Evolutionary conservation across 2,888 invertebrate genomes (phyloP).

Genomic region (Disparrhopalites patrizii): DNA sequence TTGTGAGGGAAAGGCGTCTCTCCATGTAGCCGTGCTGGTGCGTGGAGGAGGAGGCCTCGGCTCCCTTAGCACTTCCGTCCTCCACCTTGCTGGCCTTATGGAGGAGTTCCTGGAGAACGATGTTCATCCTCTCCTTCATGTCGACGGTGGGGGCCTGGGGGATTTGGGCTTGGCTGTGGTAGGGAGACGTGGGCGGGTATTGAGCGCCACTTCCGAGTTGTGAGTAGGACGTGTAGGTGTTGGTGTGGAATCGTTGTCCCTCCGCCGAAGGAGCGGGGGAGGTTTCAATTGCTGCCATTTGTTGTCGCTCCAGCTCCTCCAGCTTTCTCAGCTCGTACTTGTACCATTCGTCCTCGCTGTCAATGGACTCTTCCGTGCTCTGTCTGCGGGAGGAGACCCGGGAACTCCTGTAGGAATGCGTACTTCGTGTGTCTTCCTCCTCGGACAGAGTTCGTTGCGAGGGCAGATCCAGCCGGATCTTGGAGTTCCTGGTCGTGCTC

Average conservation of each 20-base stretch:
- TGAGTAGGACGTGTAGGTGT: constrained; percentile 49
- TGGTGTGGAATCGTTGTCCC: constrained; percentile 19
- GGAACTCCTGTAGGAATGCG: constrained; percentile 82
- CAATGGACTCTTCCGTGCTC: constrained; percentile 88
- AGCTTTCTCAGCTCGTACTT: constrained; percentile 81
- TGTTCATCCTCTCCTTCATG: constrained; percentile 74
- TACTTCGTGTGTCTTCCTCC: constrained; percentile 80
- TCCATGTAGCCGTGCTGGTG: constrained; percentile 21
- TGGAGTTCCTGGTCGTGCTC: constrained; percentile 34
- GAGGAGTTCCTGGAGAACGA: constrained; percentile 70
- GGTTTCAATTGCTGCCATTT: constrained; percentile 46
- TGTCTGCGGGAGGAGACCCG: constrained; percentile 79
- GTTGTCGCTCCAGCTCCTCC: constrained; percentile 71
- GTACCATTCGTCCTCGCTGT: constrained; percentile 91
- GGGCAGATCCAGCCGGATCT: constrained; percentile 45
- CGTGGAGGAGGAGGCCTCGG: not conserved
- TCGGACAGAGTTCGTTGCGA: constrained; percentile 49
- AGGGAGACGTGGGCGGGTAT: constrained; percentile 19
- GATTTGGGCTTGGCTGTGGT: constrained; percentile 37
- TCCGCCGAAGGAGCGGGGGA: constrained; percentile 22
- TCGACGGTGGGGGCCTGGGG: constrained; percentile 54
- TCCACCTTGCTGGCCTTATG: constrained; percentile 57
- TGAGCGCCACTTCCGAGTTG: not conserved
- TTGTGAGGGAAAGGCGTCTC: constrained; percentile 44
- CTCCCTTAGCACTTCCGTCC: not conserved